phyloP scores from a whole-genome alignment of 2,113 vertebrate genomes.

The Procapra przewalskii region DNA sequence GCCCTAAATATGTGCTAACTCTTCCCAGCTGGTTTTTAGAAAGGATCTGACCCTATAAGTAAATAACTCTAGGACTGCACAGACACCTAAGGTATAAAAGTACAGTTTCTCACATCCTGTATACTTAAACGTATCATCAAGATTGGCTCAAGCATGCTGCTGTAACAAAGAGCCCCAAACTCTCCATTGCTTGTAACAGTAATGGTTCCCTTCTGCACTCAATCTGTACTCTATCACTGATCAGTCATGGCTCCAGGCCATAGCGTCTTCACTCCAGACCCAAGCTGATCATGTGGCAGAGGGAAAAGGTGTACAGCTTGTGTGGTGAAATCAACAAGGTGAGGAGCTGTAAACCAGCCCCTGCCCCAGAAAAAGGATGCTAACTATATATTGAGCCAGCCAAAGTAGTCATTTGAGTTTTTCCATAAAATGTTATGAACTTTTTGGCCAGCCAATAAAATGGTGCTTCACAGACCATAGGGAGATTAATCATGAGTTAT shows the following conservation, averaged over 20 bases:
- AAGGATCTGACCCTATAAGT: background rate
- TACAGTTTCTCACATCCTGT: background rate
- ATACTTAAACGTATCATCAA: background rate
- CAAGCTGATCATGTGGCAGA: background rate
- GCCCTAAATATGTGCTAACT: background rate
- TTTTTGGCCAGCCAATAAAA: background rate
- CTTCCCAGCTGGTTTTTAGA: background rate
- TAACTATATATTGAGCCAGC: background rate
- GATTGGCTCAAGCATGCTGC: background rate
- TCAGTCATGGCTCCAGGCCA: background rate
- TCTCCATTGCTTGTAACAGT: background rate
- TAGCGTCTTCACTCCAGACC: background rate
- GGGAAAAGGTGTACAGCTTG: rapidly evolving
- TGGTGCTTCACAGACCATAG: background rate
- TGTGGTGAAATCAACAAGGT: background rate
- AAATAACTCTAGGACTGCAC: background rate
- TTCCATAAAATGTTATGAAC: background rate
- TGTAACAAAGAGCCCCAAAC: background rate
- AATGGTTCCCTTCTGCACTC: background rate
- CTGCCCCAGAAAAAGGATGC: background rate
- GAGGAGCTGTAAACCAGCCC: background rate
- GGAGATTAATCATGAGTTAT: background rate
- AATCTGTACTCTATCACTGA: background rate
- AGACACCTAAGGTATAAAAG: background rate
- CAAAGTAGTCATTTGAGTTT: background rate